Base-by-base conservation (phyloP, 2,888 invertebrate genomes). In the Dasysyrphus albostriatus region DNA sequence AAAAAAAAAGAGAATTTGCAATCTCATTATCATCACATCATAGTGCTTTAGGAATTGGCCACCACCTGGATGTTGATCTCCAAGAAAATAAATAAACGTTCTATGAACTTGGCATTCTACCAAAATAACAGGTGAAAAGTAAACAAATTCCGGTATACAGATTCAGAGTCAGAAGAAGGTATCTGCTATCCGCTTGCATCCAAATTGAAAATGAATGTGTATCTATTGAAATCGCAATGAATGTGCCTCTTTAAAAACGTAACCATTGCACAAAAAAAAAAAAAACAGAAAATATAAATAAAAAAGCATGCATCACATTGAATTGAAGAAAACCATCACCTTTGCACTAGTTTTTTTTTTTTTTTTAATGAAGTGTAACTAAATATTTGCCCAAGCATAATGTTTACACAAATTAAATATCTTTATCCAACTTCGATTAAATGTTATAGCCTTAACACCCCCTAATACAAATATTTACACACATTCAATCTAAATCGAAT, bases 371-470 rank as follows among this genome's bases (percentile, higher is more conserved):
- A 83, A 83, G 78, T 83, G 65, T 83, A 87, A 83, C 83, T 78
- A 87, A 87, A 87, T 87, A 83, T 87, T 87, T 87, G 83, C 61
- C 61, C 59, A 32, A 65, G 72, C 44, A 78, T 75, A 76, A 83
- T 83, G 83, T 87, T 87, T 87, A 79, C 79, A 69, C 67, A 39
- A 87, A 79, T 87, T 87, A 87, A 78, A 87, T 83, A 87, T 83
- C 87, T 78, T 83, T 78, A 83, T 87, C 83, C 75, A 79, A 74
- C 75, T 87, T 83, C 83, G 54, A 75, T 78, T 67, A 32, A 51
- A 83, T 83, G 83, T 87, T 75, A 82, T 85, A 67, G 87, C 78
- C 75, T 70, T 72, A 87, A 78, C 83, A 72, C 72, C 85, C 37
- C 83, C 70, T n/a, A 32, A 49, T 24, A 54, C 78, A 87, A 87